These are phyloP conservation scores for Petrosia ficiformis DNA, from an alignment of 37 sponge, comb jelly and placozoan species.

Conservation along the genomic window DNA sequence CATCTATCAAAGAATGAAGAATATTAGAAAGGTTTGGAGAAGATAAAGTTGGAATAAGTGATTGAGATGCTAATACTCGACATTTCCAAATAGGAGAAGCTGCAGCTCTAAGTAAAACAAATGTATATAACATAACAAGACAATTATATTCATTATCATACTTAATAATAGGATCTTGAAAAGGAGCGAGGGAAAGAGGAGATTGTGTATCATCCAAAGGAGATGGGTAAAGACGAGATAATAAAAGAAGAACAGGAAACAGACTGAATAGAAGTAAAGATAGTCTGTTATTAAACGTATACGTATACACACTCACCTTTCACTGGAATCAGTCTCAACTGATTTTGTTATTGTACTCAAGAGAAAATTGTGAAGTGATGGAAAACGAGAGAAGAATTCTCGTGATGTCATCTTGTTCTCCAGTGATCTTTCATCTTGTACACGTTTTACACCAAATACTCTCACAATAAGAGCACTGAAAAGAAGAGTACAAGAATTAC, in stretches of 20 bases:
- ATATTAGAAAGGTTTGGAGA: constrained; percentile 1
- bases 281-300: not conserved
- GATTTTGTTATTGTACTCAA: constrained; percentile 32
- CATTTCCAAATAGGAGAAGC: constrained; percentile 64
- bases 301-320: not conserved
- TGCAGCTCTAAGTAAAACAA: constrained; percentile 16
- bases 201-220: constrained; percentile 40
- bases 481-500: constrained; percentile 84
- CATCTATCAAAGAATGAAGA: not conserved
- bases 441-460: constrained; percentile 85
- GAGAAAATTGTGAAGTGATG: constrained; percentile 50
- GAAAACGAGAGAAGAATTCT: constrained; percentile 81
- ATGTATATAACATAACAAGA: not conserved
- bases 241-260: constrained; percentile 64
- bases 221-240: constrained; percentile 68
- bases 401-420: constrained; percentile 78
- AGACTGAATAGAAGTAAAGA: constrained; percentile 11
- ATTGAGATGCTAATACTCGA: constrained; percentile 32
- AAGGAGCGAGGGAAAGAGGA: constrained; percentile 18
- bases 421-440: constrained; percentile 68
- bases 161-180: constrained; percentile 53
- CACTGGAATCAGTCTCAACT: not conserved
- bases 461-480: constrained; percentile 67
- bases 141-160: not conserved
- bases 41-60: constrained; percentile 30